A percentile compares a stretch with the other conserved stretches of the same genome.
Conservation (phyloP, 2,888 invertebrate genomes). For the Andrena marginata region DNA sequence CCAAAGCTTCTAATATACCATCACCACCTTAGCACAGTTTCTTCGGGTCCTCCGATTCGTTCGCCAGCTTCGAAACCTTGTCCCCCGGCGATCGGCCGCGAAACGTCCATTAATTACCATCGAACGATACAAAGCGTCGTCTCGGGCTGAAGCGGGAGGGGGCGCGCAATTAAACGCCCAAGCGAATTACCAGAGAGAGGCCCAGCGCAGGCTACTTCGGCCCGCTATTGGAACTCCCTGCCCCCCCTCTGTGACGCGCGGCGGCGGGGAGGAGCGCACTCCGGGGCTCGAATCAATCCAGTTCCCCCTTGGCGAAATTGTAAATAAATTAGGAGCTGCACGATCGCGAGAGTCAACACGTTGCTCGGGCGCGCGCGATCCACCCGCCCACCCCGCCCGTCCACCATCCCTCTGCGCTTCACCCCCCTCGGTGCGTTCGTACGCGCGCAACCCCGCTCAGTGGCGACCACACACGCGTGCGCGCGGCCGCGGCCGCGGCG, state of each 20-base stretch:
- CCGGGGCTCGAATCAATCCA: slow-evolving; percentile 71
- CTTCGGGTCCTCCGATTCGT: not conserved
- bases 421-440: not conserved
- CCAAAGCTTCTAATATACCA: too few species aligned
- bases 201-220: slow-evolving; percentile 40
- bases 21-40: too few species aligned
- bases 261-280: slow-evolving; percentile 35
- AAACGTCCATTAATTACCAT: slow-evolving; percentile 40
- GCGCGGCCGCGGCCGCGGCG: slow-evolving; percentile 55
- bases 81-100: not conserved
- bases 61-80: not conserved
- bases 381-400: slow-evolving; percentile 33
- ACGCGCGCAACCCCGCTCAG: slow-evolving; percentile 28
- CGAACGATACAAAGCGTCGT: slow-evolving; percentile 31
- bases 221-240: slow-evolving; percentile 53
- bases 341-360: slow-evolving; percentile 77
- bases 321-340: slow-evolving; percentile 77
- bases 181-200: slow-evolving; percentile 40
- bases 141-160: slow-evolving; percentile 10
- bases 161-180: slow-evolving; percentile 45
- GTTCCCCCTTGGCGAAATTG: slow-evolving; percentile 72
- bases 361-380: slow-evolving; percentile 60
- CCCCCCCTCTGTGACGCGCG: not conserved
- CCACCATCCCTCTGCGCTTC: not conserved
- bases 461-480: slow-evolving; percentile 49